Evolutionary conservation across 2,797 vertebrate species (phyloP), one percentile per base, ranked within the genome.

Genomic region (Kryptopterus vitreolus): DNA sequence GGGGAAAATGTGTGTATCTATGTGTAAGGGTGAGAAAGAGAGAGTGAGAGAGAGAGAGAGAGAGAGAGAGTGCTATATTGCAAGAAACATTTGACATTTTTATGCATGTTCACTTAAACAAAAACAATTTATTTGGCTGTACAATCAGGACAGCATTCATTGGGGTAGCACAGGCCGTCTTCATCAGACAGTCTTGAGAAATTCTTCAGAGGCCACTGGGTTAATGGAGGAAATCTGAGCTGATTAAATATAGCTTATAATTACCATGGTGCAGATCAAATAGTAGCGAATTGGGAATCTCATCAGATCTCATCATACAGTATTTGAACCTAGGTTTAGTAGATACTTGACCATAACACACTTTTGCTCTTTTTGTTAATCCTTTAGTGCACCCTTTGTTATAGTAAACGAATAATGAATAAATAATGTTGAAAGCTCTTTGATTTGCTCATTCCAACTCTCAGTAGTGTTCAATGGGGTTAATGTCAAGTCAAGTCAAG

Each of bases 221-320:
- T 38, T 65, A 65, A 65, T 65, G 38, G 20, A 38, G 62, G 20
- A 65, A 65, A 38, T 38, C 62, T 65, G 62, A 38, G 62, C 4
- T 38, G 20, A 65, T 65, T 66, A 66, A 43, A 66, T 43, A n/a
- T 38, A 65, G 20, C 33, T 65, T 43, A 65, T 33, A 66, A 66
- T 43, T 35, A 66, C 33, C 11, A 43, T 66, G 63, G 22, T 46
- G 65, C 38, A 46, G 43, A 68, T 68, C 2, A 26, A 16, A 68
- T 46, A 46, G 4, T 43, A 43, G 13, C 20, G 22, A 43, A 24
- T 7, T n/a, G 63, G 22, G 22, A 43, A 24, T 2, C 12, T 68
- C 65, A 43, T 43, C 38, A 43, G 10, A 7, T 46, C 12, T 26
- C n/a, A 46, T 66, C 35, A 46, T 68, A 46, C 38, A 46, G 35